Evolutionary conservation across 2,113 vertebrate species (phyloP), one percentile per base, ranked within the genome.

Genomic region (Herpailurus yagouaroundi): DNA sequence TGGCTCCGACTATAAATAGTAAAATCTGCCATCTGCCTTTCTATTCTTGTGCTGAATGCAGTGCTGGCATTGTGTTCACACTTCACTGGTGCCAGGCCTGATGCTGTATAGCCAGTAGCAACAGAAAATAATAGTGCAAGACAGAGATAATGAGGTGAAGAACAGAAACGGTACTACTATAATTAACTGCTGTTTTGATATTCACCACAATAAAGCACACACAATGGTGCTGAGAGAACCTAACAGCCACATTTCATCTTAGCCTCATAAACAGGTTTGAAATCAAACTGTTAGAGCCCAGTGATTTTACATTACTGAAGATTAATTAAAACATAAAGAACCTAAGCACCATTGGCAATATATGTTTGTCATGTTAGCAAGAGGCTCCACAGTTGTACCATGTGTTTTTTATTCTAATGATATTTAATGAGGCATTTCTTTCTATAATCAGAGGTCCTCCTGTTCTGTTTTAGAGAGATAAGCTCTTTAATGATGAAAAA

Each of bases 21-120:
- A 96, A 95, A 91, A 91, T 97, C 97, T 98, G 97, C 98, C 99
- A 99, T 99, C 99, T 99, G 99, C 98, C 97, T 98, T 97, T 80
- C 98, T 95, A 97, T 97, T 98, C 94, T 98, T 71, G 97, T 69
- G 98, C 98, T 85, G 71, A 66, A 92, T 63, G 98, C 95, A 69
- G 97, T 77, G 96, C 97, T 97, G 98, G 98, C 89, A 48, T 68
- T 45, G 88, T 94, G 97, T 98, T 96, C 52, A 77, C 98, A 91
- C 97, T 95, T 85, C 68, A 91, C 86, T 95, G 97, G 96, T 77
- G 98, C 98, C 98, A 98, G 98, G 97, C 95, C 97, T 63, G 94
- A 81, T 96, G 97, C 97, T 94, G 98, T 84, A 97, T 74, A 98
- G 98, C 97, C 97, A 63, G 95, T 95, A 92, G 97, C 97, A 90